Percentiles rank a stretch among this genome's conserved stretches.
Evolutionary conservation across 2,888 invertebrate genomes (phyloP).

Genomic region (Aphrophora alni): DNA sequence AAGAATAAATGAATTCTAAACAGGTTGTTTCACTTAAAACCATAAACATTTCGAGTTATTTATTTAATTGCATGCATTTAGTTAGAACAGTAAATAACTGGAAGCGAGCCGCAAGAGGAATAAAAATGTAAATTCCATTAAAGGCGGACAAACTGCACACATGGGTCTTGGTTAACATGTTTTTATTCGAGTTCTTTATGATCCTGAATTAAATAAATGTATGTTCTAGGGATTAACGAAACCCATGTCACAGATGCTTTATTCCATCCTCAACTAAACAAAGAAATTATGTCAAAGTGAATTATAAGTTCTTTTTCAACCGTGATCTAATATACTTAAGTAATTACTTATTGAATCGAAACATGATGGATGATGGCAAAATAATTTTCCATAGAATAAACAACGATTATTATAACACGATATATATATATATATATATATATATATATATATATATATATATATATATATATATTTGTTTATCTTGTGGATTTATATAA

Average conservation of each 20-base stretch:
- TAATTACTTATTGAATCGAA: too few species aligned
- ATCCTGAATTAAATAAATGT: background rate
- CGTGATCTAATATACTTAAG: too few species aligned
- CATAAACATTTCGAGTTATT: background rate
- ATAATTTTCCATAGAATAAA: too few species aligned
- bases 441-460: too few species aligned
- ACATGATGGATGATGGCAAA: too few species aligned
- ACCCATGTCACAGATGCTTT: background rate
- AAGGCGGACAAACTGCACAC: background rate
- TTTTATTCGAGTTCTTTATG: background rate
- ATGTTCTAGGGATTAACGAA: background rate
- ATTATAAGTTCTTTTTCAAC: too few species aligned
- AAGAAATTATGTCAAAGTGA: too few species aligned
- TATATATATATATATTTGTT: too few species aligned
- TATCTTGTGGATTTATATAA: too few species aligned
- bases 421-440: too few species aligned
- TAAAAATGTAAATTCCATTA: background rate
- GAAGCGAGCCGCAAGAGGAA: background rate
- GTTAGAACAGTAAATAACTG: background rate
- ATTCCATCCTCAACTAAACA: background rate
- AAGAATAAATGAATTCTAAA: background rate
- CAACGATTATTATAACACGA: too few species aligned
- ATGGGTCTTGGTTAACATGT: background rate
- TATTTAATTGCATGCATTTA: conserved; percentile 4
- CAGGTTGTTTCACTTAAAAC: background rate